phyloP scores from a whole-genome alignment of 2,797 vertebrate genomes.

The Micropoecilia bifurca region DNA sequence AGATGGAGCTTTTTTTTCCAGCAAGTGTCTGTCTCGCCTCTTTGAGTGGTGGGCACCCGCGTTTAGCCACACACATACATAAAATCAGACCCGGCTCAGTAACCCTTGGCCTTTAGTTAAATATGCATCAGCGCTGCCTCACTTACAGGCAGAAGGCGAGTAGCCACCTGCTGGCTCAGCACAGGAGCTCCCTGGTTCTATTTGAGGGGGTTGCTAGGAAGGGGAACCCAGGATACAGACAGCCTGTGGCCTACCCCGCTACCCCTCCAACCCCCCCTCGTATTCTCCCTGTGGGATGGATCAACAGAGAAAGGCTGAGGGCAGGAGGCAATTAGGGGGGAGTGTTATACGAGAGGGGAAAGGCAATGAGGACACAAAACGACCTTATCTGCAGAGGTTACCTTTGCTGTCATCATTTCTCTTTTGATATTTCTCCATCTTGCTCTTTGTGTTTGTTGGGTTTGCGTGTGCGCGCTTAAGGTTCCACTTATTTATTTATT shows the following conservation, averaged over 20 bases:
- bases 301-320: constrained; percentile 54
- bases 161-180: constrained; percentile 67
- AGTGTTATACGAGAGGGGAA: constrained; percentile 32
- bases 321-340: constrained; percentile 60
- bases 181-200: constrained; percentile 45
- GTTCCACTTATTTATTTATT: neutral
- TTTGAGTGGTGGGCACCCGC: constrained; percentile 40
- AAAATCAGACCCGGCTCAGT: constrained; percentile 28
- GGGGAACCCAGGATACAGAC: constrained; percentile 31
- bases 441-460: constrained; percentile 1
- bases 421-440: constrained; percentile 15
- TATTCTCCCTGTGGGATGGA: constrained; percentile 46
- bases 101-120: constrained; percentile 55
- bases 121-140: constrained; percentile 67
- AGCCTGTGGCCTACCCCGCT: constrained; percentile 46
- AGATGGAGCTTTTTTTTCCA: constrained; percentile 27
- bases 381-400: constrained; percentile 33
- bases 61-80: constrained; percentile 18
- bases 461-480: neutral
- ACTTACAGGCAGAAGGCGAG: constrained; percentile 57
- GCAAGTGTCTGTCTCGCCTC: constrained; percentile 52
- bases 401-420: constrained; percentile 14
- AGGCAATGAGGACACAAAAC: constrained; percentile 33
- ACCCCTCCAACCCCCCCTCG: constrained; percentile 16
- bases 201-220: constrained; percentile 20